phyloP scores from a whole-genome alignment of 2,888 invertebrate species.

The Exocentrus adspersus region DNA sequence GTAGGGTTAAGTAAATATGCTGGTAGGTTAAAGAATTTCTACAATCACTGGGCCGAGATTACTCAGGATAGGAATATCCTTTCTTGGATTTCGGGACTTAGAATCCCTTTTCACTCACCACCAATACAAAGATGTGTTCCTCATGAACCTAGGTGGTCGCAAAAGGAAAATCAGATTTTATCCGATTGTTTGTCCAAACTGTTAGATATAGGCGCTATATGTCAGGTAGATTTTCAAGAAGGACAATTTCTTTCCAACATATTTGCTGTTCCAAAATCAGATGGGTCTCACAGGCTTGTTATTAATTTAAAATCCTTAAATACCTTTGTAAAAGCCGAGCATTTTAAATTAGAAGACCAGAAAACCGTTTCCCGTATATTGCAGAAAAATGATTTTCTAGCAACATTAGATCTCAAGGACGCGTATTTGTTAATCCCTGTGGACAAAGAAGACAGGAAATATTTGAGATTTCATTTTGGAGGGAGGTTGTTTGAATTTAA shows the following conservation, averaged over 20 bases:
- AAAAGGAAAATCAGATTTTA: not conserved
- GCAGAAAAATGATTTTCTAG: not conserved
- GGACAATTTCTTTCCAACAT: constrained; percentile 5
- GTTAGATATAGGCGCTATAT: not conserved
- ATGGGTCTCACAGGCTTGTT: not conserved
- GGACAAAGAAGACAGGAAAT: constrained; percentile 26
- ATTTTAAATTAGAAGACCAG: constrained; percentile 33
- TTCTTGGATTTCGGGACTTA: not conserved
- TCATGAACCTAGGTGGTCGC: not conserved
- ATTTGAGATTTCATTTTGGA: constrained; percentile 32
- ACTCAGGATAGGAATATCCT: not conserved
- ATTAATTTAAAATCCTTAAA: constrained; percentile 10
- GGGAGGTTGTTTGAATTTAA: constrained; percentile 33
- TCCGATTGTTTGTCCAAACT: not conserved
- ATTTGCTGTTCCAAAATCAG: not conserved
- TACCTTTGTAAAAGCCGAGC: constrained; percentile 12
- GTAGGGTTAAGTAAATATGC: not conserved
- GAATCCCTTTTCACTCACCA: not conserved
- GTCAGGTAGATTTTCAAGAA: not conserved
- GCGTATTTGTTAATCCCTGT: constrained; percentile 34
- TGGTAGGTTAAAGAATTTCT: not conserved
- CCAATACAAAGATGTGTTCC: not conserved
- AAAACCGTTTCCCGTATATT: constrained; percentile 3
- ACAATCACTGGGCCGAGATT: not conserved
- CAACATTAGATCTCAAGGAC: constrained; percentile 25